Evolutionary conservation across 2,888 invertebrate genomes (phyloP).

Genomic region (Archips xylosteana): DNA sequence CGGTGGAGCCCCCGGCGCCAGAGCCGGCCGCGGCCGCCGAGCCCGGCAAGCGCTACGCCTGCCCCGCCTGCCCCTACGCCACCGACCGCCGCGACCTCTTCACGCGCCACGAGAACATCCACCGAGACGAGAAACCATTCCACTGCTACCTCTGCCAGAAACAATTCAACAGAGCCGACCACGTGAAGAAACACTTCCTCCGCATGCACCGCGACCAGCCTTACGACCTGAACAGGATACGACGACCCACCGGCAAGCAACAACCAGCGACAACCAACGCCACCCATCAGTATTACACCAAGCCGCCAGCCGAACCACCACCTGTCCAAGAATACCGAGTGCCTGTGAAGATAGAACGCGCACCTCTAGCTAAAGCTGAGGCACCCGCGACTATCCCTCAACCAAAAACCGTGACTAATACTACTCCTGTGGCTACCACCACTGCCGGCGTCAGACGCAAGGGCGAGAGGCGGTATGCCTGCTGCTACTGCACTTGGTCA

Average conservation of each 20-base stretch:
- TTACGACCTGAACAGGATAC: conserved; percentile 93
- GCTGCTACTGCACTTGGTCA: conserved; percentile 96
- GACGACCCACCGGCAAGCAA: conserved; percentile 87
- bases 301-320: conserved; percentile 80
- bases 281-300: conserved; percentile 63
- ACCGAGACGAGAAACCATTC: conserved; percentile 96
- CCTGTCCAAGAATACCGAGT: conserved; percentile 57
- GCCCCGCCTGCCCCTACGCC: conserved; percentile 95
- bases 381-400: conserved; percentile 49
- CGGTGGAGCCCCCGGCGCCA: conserved; percentile 44
- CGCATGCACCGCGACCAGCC: conserved; percentile 96
- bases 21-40: conserved; percentile 47
- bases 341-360: conserved; percentile 73
- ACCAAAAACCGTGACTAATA: conserved; percentile 43
- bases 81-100: conserved; percentile 96
- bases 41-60: conserved; percentile 91
- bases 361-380: conserved; percentile 71
- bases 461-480: conserved; percentile 91
- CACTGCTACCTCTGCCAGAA: conserved; percentile 97
- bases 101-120: conserved; percentile 96
- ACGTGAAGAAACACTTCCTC: conserved; percentile 97
- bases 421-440: conserved; percentile 63
- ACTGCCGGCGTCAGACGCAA: conserved; percentile 87
- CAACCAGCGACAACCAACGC: conserved; percentile 68
- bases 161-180: conserved; percentile 97